Evolutionary conservation across 2,888 invertebrate species (phyloP).

Genomic region (Xylocampa areola): DNA sequence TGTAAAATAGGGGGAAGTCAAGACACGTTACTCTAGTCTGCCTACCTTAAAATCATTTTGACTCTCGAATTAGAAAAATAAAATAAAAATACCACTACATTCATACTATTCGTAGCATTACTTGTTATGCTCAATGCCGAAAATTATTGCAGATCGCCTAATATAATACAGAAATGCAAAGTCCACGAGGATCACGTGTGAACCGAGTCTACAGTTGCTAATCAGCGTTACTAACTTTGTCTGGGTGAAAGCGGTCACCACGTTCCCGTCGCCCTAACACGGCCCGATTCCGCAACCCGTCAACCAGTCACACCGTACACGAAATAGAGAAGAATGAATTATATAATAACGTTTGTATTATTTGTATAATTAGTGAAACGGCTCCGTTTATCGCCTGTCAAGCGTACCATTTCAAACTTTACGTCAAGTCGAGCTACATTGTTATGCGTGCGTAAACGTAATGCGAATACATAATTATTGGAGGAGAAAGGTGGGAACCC

Average conservation of each 20-base stretch:
- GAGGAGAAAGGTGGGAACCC: slow-evolving; percentile 50
- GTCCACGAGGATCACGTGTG: too few species aligned
- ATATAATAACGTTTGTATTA: slow-evolving; percentile 47
- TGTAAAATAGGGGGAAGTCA: too few species aligned
- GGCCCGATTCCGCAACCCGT: slow-evolving; percentile 68
- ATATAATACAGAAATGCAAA: too few species aligned
- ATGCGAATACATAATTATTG: slow-evolving; percentile 50
- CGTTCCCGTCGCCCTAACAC: slow-evolving; percentile 67
- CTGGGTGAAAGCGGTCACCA: slow-evolving; percentile 74
- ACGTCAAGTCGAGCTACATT: slow-evolving; percentile 49
- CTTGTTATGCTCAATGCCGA: too few species aligned
- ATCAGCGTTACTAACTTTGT: too few species aligned
- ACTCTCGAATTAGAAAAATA: too few species aligned
- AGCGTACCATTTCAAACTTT: slow-evolving; percentile 40
- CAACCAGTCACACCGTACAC: slow-evolving; percentile 33
- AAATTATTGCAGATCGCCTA: too few species aligned
- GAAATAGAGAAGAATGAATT: slow-evolving; percentile 45
- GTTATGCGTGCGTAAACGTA: slow-evolving; percentile 45
- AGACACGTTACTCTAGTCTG: too few species aligned
- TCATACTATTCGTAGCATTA: too few species aligned
- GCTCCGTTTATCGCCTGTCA: slow-evolving; percentile 31
- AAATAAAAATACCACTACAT: too few species aligned
- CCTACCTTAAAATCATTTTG: too few species aligned
- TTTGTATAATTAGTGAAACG: slow-evolving; percentile 49
- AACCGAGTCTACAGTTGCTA: too few species aligned